Conservation (phyloP, 2,113 vertebrate species). For the Zonotrichia leucophrys region DNA sequence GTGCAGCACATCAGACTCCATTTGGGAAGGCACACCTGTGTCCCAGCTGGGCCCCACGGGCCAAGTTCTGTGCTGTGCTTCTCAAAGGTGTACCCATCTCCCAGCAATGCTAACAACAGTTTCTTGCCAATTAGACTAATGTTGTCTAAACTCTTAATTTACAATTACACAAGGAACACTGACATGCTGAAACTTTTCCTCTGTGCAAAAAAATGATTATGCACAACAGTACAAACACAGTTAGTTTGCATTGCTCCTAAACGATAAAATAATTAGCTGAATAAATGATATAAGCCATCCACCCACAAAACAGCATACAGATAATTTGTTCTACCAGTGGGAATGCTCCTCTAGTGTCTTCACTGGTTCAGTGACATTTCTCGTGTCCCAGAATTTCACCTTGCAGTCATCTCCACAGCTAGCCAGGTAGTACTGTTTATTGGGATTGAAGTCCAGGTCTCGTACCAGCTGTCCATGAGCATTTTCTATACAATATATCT, state of each 20-base stretch:
- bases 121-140: background rate
- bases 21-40: background rate
- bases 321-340: constrained; percentile 84
- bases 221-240: constrained; percentile 32
- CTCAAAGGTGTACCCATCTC: background rate
- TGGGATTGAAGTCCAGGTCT: constrained; percentile 98
- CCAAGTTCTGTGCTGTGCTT: background rate
- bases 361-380: constrained; percentile 88
- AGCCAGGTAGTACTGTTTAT: constrained; percentile 96
- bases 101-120: background rate
- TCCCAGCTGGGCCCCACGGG: background rate
- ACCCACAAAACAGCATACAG: background rate
- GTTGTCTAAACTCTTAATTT: background rate
- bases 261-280: constrained; percentile 32
- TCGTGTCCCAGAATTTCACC: constrained; percentile 98
- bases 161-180: background rate
- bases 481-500: constrained; percentile 98
- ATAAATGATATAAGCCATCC: constrained; percentile 17
- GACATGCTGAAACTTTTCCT: background rate
- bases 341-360: constrained; percentile 96
- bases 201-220: background rate
- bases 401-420: constrained; percentile 99
- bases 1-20: background rate
- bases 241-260: constrained; percentile 16
- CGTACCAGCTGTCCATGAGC: constrained; percentile 96